Percentiles rank a stretch among this genome's conserved stretches.
Conservation (phyloP, 2,888 invertebrate species). For the Beris morrisii region DNA sequence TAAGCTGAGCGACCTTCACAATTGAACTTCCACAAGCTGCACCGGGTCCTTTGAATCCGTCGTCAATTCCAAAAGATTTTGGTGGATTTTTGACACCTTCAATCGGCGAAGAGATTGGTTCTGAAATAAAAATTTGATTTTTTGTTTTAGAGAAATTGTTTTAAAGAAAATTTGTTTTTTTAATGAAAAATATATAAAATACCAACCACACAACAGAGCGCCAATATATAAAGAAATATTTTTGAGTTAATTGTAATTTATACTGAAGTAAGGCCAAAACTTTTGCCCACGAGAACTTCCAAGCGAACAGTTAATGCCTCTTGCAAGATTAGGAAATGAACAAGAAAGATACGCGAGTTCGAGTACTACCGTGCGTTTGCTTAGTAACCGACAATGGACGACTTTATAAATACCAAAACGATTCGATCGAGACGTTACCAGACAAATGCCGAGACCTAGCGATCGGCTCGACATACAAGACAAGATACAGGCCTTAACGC, state of each 20-base stretch:
- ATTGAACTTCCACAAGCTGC: conserved; percentile 70
- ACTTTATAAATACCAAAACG: conserved; percentile 31
- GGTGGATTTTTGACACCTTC: conserved; percentile 51
- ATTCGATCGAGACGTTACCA: conserved; percentile 13
- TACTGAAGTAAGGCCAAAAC: not conserved
- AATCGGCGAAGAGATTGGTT: conserved; percentile 45
- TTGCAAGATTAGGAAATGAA: not conserved
- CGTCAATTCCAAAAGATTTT: conserved; percentile 69
- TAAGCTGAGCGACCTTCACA: conserved; percentile 59
- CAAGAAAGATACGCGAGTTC: conserved; percentile 19
- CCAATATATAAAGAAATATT: not conserved
- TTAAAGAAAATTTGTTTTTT: not conserved
- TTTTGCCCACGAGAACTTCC: not conserved
- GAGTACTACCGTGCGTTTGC: conserved; percentile 19
- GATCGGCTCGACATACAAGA: not conserved
- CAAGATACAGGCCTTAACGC: too few species aligned
- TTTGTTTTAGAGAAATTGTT: too few species aligned
- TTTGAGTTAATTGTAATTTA: not conserved
- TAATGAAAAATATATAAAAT: conserved; percentile 7
- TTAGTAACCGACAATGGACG: conserved; percentile 14
- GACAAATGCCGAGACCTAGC: not conserved
- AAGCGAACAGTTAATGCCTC: not conserved
- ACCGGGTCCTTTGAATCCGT: conserved; percentile 70
- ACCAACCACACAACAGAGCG: conserved; percentile 2
- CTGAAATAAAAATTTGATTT: conserved; percentile 25